These are phyloP conservation scores for Aphelinus certus DNA, from an alignment of 1,140 invertebrate species.

Conservation along the genomic window DNA sequence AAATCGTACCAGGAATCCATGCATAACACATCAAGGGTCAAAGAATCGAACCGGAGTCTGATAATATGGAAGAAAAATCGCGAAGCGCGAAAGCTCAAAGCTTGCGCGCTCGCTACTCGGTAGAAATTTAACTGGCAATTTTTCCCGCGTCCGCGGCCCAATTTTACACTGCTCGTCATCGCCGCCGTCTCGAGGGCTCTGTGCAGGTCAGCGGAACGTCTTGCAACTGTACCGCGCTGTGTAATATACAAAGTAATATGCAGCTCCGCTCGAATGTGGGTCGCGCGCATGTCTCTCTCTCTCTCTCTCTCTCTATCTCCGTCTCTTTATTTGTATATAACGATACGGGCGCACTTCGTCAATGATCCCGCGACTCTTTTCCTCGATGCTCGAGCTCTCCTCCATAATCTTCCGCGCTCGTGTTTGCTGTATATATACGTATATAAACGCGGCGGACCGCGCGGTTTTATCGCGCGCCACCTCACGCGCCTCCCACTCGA, in stretches of 20 bases:
- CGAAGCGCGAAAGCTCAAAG: not conserved
- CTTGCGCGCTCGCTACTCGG: not conserved
- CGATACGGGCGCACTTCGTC: not conserved
- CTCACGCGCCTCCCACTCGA: too few relatives aligned
- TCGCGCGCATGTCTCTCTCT: too few relatives aligned
- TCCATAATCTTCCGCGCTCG: not conserved
- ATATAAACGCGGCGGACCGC: not conserved
- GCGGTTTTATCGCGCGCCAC: not conserved
- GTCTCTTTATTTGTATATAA: too few relatives aligned
- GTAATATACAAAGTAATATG: too few relatives aligned
- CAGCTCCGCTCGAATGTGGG: too few relatives aligned
- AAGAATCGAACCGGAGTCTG: conserved; percentile 2
- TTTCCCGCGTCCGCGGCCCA: conserved; percentile 20
- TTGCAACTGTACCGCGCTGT: too few relatives aligned
- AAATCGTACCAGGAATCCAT: not conserved
- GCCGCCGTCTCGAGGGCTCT: too few relatives aligned
- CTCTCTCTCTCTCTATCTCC: too few relatives aligned
- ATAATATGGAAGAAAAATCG: conserved; percentile 10
- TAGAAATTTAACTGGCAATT: not conserved
- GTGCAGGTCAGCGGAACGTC: too few relatives aligned
- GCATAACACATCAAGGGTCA: conserved; percentile 8
- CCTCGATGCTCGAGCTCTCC: not conserved
- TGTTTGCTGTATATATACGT: not conserved
- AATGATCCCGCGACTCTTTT: not conserved
- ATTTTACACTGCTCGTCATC: too few relatives aligned